Evolutionary conservation across 2,888 invertebrate genomes (phyloP), one percentile per base, ranked within the genome.

Genomic region (Tetranychus piercei): DNA sequence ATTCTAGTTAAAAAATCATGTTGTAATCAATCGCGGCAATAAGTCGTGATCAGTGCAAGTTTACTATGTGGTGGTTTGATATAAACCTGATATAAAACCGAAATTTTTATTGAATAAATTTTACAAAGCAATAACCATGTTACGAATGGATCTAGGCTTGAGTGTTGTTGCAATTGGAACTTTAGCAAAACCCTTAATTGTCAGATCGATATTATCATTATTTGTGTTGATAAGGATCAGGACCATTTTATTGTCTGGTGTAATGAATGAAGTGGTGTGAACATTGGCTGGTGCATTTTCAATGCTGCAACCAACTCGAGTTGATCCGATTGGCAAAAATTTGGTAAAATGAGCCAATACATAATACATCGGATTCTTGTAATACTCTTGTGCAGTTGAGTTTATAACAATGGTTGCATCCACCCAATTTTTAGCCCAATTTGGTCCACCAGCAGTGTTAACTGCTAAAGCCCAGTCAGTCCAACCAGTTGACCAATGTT

Each of bases 301-400:
- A 11, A 69, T 3, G 4, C 23, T 43, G 2, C 20, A 44, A 23
- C 5, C 5, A 7, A 73, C 20, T 20, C 78, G 44, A 11, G 66
- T 55, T 9, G 80, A 80, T 22, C 79, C 78, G 44, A 79, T 78
- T 9, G 78, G 77, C 65, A 82, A 77, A 75, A 80, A 82, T 76
- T 80, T 80, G 23, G 83, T 84, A 78, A 86, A 85, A 80, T 86
- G 86, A 0, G 84, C 86, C 80, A 86, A 77, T 0, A 83, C 84
- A 79, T 86, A 86, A 80, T 82, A 86, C 83, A 84, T 85, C 1
- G 86, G 86, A 77, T 86, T 85, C 78, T 86, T 86, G 80, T 85
- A 85, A 79, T 85, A 85, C 77, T 83, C 82, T 76, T 82, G 79
- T 73, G 80, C 78, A n/a, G 78, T 80, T 6, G 80, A 78, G 78